These are phyloP conservation scores for Ciconia nigra DNA, from an alignment of 2,797 vertebrate genomes.

Conservation along the genomic window DNA sequence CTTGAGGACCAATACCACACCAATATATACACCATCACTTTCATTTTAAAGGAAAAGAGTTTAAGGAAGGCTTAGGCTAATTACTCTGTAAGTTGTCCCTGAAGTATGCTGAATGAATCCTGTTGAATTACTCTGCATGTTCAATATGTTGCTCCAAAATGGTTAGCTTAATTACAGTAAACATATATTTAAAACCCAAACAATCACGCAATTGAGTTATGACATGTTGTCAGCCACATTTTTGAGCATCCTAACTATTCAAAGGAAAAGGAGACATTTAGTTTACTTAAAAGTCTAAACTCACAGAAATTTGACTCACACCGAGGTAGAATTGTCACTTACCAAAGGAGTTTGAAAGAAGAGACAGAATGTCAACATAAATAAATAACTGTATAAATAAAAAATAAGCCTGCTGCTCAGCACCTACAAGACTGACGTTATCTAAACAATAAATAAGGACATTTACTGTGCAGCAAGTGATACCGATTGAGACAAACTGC, in stretches of 20 bases:
- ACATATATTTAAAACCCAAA: background rate
- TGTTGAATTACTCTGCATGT: background rate
- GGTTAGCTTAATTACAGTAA: conserved; percentile 23
- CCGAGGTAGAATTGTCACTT: conserved; percentile 13
- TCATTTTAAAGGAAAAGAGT: background rate
- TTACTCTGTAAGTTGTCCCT: background rate
- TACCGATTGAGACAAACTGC: background rate
- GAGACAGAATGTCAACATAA: conserved; percentile 54
- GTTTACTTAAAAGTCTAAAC: conserved; percentile 11
- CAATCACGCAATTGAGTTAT: background rate
- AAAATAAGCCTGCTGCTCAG: conserved; percentile 42
- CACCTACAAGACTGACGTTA: background rate
- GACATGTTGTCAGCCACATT: background rate
- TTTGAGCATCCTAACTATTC: background rate
- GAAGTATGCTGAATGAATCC: background rate
- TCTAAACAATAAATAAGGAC: conserved; percentile 46
- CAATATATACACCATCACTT: background rate
- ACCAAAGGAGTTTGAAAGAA: conserved; percentile 34
- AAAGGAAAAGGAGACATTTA: conserved; percentile 3
- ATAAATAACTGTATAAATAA: conserved; percentile 70
- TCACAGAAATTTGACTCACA: conserved; percentile 18
- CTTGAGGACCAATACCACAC: fast-evolving
- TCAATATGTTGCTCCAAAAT: background rate
- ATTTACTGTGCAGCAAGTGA: background rate
- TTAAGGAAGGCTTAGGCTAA: background rate